Evolutionary conservation across 2,888 invertebrate species (phyloP).

Genomic region (Argynnis bischoffii): DNA sequence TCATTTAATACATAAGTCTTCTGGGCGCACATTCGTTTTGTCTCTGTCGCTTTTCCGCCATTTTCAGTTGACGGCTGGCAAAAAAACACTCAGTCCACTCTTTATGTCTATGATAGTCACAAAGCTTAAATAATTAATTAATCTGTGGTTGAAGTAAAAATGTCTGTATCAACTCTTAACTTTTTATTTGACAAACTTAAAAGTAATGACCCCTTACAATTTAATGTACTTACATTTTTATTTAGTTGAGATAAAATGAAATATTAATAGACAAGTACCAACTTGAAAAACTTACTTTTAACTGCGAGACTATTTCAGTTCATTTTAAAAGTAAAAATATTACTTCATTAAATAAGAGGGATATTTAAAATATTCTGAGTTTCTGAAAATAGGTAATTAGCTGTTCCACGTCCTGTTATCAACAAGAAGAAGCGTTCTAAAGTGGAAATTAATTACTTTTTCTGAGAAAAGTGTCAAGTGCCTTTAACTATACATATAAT

Average conservation of each 20-base stretch:
- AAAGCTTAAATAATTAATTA: too few species aligned
- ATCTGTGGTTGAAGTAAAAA: too few species aligned
- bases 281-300: not conserved
- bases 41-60: too few species aligned
- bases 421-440: constrained; percentile 10
- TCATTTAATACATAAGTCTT: too few species aligned
- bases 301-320: not conserved
- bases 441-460: constrained; percentile 13
- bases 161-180: too few species aligned
- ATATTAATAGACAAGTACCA: constrained; percentile 5
- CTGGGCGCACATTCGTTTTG: too few species aligned
- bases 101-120: too few species aligned
- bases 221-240: constrained; percentile 4
- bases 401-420: not conserved
- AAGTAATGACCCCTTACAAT: constrained; percentile 1
- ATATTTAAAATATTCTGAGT: constrained; percentile 11
- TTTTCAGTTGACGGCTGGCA: too few species aligned
- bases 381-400: constrained; percentile 17
- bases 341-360: not conserved
- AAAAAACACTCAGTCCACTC: too few species aligned
- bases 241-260: not conserved
- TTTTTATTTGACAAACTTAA: not conserved
- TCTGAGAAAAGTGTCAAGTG: constrained; percentile 17
- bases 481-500: not conserved
- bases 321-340: constrained; percentile 1